These are phyloP conservation scores for Bradynema listronoti DNA, from an alignment of 1,140 invertebrate species.

Conservation along the genomic window DNA sequence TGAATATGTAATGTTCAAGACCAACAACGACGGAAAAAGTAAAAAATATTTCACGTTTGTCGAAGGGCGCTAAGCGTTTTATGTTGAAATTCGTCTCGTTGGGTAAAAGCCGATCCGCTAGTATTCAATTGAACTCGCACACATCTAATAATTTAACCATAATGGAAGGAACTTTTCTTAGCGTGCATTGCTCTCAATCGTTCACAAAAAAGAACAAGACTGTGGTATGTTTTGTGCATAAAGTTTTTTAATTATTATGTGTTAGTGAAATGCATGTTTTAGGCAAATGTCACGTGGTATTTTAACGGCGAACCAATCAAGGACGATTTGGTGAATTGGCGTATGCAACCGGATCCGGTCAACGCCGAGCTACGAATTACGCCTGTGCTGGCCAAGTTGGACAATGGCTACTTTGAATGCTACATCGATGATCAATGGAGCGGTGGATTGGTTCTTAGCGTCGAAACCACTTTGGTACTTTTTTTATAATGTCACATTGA, in stretches of 20 bases:
- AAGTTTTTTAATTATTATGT: too few species aligned
- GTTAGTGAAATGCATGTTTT: neutral
- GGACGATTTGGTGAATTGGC: conserved; percentile 7
- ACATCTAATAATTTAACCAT: neutral
- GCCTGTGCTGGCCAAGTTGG: neutral
- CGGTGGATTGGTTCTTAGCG: neutral
- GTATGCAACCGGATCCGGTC: neutral
- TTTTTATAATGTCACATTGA: neutral
- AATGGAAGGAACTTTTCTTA: neutral
- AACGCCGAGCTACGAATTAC: neutral
- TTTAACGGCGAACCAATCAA: conserved; percentile 10
- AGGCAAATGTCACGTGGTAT: neutral
- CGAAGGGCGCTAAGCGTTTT: neutral
- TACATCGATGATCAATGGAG: conserved; percentile 7
- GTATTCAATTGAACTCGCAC: neutral
- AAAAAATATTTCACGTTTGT: neutral
- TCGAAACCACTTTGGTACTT: conserved; percentile 2
- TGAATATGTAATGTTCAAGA: neutral
- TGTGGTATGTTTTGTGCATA: neutral
- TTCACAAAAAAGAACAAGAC: neutral
- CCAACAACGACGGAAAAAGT: neutral
- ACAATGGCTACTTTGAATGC: conserved; percentile 3
- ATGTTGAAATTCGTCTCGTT: conserved; percentile 6
- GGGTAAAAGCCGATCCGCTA: conserved; percentile 5
- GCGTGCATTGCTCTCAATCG: neutral